Percentiles rank a stretch among this genome's conserved stretches.
phyloP scores from a whole-genome alignment of 2,888 invertebrate species.

The Apantesis nais region DNA sequence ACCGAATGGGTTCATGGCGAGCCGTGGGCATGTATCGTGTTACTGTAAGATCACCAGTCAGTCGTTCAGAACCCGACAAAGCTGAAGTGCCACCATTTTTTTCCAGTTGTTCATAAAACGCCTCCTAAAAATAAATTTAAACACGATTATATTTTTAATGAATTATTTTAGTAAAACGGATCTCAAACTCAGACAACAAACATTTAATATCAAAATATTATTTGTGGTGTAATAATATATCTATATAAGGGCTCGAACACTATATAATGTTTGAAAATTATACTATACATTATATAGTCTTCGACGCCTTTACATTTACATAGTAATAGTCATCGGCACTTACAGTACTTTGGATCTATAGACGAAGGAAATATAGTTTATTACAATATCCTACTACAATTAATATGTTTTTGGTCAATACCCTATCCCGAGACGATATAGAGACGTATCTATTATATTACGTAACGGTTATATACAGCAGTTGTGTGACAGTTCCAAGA shows the following conservation, averaged over 20 bases:
- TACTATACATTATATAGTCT: too few relatives aligned
- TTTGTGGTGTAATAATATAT: not conserved
- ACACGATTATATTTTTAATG: not conserved
- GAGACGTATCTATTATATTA: not conserved
- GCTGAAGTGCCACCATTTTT: conserved; percentile 88
- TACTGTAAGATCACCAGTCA: conserved; percentile 66
- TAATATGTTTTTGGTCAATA: not conserved
- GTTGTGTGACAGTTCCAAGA: not conserved
- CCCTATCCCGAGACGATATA: not conserved
- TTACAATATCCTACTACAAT: not conserved
- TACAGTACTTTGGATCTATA: not conserved
- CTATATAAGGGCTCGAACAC: not conserved
- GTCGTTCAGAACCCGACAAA: conserved; percentile 82
- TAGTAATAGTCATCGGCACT: not conserved
- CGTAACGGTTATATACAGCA: not conserved
- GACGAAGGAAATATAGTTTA: not conserved
- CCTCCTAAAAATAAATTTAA: conserved; percentile 86
- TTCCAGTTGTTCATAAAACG: conserved; percentile 96
- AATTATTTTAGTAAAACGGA: not conserved
- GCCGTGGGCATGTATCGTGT: conserved; percentile 69
- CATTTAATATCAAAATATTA: not conserved
- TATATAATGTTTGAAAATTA: not conserved
- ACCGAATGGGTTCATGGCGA: conserved; percentile 74
- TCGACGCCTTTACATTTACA: not conserved
- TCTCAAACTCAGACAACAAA: not conserved